Conservation (phyloP, 2,113 vertebrate genomes). For the Spea multiplicata region DNA sequence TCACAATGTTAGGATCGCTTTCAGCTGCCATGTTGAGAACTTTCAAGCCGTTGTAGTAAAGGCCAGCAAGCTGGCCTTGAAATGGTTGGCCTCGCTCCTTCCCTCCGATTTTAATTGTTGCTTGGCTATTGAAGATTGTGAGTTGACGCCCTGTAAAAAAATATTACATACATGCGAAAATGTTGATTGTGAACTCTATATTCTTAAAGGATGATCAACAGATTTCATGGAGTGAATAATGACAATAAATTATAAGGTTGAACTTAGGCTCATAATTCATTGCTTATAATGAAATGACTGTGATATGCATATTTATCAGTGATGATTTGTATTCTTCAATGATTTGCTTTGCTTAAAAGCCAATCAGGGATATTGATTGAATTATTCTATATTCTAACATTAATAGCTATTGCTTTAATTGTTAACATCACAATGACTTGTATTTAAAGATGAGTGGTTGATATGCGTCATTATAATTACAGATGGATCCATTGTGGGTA, state of each 20-base stretch:
- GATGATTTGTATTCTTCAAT: slow-evolving; percentile 59
- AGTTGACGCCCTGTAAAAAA: slow-evolving; percentile 96
- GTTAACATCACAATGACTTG: not conserved
- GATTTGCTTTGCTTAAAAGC: slow-evolving; percentile 84
- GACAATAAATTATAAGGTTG: slow-evolving; percentile 97
- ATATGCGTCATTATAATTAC: too few species aligned
- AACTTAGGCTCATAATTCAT: slow-evolving; percentile 87
- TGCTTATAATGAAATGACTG: slow-evolving; percentile 87
- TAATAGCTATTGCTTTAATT: slow-evolving; percentile 43
- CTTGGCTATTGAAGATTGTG: slow-evolving; percentile 99
- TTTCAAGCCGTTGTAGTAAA: slow-evolving; percentile 99
- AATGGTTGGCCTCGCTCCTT: slow-evolving; percentile 91
- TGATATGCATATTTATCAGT: slow-evolving; percentile 69
- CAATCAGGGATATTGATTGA: slow-evolving; percentile 67
- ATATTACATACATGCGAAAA: slow-evolving; percentile 92
- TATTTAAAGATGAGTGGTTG: too few species aligned
- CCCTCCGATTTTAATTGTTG: slow-evolving; percentile 98
- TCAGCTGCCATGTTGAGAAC: slow-evolving; percentile 99
- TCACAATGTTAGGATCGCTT: slow-evolving; percentile 90
- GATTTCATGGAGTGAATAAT: slow-evolving; percentile 89
- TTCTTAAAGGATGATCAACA: slow-evolving; percentile 76
- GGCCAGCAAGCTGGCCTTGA: slow-evolving; percentile 98
- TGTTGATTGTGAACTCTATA: slow-evolving; percentile 77
- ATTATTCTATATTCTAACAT: slow-evolving; percentile 33
- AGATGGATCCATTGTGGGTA: too few species aligned